Evolutionary conservation across 2,113 vertebrate genomes (phyloP).

Genomic region (Tetraodon nigroviridis): DNA sequence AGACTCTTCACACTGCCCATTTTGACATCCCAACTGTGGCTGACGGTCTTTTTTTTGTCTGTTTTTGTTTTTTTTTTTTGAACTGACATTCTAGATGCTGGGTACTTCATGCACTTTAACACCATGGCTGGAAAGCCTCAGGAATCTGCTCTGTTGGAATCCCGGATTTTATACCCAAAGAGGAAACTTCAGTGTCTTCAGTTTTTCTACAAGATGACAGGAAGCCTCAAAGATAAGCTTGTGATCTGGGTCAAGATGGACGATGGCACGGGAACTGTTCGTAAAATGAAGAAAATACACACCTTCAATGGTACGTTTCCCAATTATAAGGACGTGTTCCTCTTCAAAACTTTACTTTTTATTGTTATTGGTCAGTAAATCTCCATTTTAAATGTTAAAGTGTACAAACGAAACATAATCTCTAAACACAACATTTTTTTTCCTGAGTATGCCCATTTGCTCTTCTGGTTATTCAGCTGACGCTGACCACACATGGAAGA

Average conservation of each 20-base stretch:
- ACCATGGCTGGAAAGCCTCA: conserved; percentile 67
- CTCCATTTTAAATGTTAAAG: no score
- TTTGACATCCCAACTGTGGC: neutral
- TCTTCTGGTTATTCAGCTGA: conserved; percentile 65
- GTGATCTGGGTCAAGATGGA: conserved; percentile 83
- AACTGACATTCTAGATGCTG: conserved; percentile 70
- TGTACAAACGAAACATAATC: no score
- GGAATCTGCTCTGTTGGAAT: conserved; percentile 82
- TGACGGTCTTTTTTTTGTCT: no score
- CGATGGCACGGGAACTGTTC: conserved; percentile 79
- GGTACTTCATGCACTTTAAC: conserved; percentile 82
- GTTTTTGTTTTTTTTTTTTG: neutral
- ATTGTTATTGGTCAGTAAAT: no score
- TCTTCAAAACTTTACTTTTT: no score
- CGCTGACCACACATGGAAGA: conserved; percentile 79
- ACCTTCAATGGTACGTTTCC: conserved; percentile 75
- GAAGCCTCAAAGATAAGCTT: conserved; percentile 77
- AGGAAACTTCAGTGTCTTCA: conserved; percentile 86
- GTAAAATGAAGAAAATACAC: conserved; percentile 77
- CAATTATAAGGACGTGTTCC: no score
- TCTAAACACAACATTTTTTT: no score
- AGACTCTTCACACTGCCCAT: conserved; percentile 3
- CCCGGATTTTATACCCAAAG: conserved; percentile 85
- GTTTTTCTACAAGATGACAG: conserved; percentile 89
- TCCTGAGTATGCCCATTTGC: no score